A percentile compares a stretch with the other conserved stretches of the same genome.
phyloP scores from a whole-genome alignment of 2,113 vertebrate species.

The Microtus ochrogaster region DNA sequence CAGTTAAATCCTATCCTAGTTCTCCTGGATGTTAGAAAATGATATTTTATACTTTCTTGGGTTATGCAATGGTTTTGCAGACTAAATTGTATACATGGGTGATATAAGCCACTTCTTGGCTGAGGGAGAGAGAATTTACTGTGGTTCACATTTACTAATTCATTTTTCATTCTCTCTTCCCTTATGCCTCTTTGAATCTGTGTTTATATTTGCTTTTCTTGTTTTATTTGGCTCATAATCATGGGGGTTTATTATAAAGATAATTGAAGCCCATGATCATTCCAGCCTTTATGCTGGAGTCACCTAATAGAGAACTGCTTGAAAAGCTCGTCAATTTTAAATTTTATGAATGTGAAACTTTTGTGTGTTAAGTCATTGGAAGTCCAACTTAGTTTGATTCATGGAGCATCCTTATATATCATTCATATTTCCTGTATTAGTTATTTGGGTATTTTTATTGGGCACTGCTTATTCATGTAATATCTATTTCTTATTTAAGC shows the following conservation, averaged over 20 bases:
- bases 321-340: not conserved
- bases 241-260: not conserved
- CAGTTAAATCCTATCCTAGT: not conserved
- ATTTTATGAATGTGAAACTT: not conserved
- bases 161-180: not conserved
- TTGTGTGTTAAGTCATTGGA: not conserved
- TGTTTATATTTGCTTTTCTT: not conserved
- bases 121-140: not conserved
- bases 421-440: constrained; percentile 1
- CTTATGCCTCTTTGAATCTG: too few relatives aligned
- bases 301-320: not conserved
- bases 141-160: not conserved
- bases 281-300: not conserved
- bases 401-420: not conserved
- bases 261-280: not conserved
- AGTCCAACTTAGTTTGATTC: constrained; percentile 7
- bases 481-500: not conserved
- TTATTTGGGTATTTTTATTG: not conserved
- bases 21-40: not conserved
- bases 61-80: not conserved
- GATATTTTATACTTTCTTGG: not conserved
- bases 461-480: not conserved
- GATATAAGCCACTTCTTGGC: not conserved
- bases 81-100: not conserved
- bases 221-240: not conserved